These are phyloP conservation scores for Cepphus grylle DNA, from an alignment of 2,113 vertebrate species.

Conservation along the genomic window DNA sequence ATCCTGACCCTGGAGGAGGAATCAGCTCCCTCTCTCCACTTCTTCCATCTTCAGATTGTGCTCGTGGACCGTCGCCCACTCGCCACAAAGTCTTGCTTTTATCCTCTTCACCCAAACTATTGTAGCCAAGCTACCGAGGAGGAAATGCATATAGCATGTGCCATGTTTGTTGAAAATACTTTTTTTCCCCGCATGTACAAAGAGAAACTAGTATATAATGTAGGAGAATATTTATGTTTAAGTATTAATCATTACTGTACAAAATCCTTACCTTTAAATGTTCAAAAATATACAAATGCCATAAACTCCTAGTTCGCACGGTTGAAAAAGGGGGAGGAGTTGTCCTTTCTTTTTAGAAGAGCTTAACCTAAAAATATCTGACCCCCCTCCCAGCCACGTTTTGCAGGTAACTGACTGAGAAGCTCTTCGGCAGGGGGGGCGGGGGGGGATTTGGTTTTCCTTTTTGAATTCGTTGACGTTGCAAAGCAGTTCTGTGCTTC, in stretches of 20 bases:
- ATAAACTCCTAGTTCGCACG: constrained; percentile 70
- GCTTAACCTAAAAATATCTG: constrained; percentile 42
- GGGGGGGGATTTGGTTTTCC: not conserved
- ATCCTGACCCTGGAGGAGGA: constrained; percentile 57
- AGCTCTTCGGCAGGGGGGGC: not conserved
- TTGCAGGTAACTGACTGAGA: constrained; percentile 43
- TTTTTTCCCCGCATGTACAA: constrained; percentile 76
- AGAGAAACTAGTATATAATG: constrained; percentile 72
- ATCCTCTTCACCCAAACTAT: constrained; percentile 42
- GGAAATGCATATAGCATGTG: constrained; percentile 71
- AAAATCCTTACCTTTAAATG: constrained; percentile 75
- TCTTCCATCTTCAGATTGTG: constrained; percentile 39
- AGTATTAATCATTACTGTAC: constrained; percentile 82
- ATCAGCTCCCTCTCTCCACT: constrained; percentile 56
- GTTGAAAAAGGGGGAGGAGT: constrained; percentile 49
- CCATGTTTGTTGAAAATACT: constrained; percentile 75
- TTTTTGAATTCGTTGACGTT: constrained; percentile 58
- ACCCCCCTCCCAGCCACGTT: not conserved
- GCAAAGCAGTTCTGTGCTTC: constrained; percentile 63
- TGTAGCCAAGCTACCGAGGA: constrained; percentile 60
- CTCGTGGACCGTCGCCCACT: constrained; percentile 37
- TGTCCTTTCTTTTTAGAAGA: constrained; percentile 68
- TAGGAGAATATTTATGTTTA: constrained; percentile 79
- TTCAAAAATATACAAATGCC: constrained; percentile 72
- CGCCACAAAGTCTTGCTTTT: constrained; percentile 39